These are phyloP conservation scores for Metaphire vulgaris DNA, from an alignment of 1,140 invertebrate species.

Conservation along the genomic window DNA sequence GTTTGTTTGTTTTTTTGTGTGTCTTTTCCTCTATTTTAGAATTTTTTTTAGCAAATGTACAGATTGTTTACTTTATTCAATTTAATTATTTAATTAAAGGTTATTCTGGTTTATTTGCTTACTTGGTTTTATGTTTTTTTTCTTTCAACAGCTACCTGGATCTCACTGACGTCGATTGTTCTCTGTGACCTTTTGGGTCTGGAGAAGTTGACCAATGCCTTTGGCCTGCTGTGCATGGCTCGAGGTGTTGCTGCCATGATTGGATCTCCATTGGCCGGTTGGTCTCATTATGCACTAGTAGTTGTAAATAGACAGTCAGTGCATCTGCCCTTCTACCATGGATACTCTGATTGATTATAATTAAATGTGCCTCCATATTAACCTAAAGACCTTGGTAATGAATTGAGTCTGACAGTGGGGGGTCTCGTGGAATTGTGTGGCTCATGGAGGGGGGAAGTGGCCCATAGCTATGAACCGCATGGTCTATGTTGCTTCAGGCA, in stretches of 20 bases:
- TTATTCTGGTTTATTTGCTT: no score
- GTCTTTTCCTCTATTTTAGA: no score
- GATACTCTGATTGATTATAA: conserved; percentile 22
- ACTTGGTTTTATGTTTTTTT: conserved; percentile 6
- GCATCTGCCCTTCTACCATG: no score
- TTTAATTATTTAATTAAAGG: no score
- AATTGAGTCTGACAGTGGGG: neutral
- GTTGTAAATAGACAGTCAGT: no score
- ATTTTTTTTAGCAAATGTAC: no score
- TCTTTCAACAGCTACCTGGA: conserved; percentile 73
- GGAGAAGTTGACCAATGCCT: conserved; percentile 91
- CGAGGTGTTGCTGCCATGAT: conserved; percentile 84
- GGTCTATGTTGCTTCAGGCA: no score
- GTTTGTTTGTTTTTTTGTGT: no score
- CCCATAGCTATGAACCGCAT: no score
- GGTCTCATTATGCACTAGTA: no score
- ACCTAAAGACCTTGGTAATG: neutral
- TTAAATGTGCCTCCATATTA: neutral
- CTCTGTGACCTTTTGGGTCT: conserved; percentile 89
- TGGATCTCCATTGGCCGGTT: conserved; percentile 61
- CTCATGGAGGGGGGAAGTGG: neutral
- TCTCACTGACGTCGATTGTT: conserved; percentile 95
- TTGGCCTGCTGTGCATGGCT: conserved; percentile 88
- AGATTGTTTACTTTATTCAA: no score
- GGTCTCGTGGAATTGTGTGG: conserved; percentile 1